phyloP scores from a whole-genome alignment of 2,113 vertebrate genomes.

The Pituophis catenifer region DNA sequence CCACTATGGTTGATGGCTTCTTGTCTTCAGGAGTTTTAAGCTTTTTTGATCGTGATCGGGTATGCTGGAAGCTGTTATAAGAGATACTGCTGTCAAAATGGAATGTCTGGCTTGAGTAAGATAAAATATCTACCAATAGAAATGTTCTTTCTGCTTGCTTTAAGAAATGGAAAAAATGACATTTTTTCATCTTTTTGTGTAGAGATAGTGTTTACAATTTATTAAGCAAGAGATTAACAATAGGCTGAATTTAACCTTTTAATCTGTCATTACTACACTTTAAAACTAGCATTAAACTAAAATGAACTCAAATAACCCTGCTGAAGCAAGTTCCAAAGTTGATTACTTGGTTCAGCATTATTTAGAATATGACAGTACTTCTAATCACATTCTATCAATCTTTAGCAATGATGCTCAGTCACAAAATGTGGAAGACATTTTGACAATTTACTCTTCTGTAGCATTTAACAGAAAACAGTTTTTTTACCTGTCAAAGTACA shows the following conservation, averaged over 20 bases:
- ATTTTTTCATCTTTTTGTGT: constrained; percentile 59
- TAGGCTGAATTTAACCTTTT: constrained; percentile 50
- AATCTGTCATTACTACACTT: constrained; percentile 46
- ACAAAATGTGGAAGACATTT: not conserved
- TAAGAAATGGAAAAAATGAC: constrained; percentile 53
- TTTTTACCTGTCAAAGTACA: not conserved
- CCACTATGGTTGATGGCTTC: constrained; percentile 65
- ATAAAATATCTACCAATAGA: constrained; percentile 61
- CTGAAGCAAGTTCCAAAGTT: constrained; percentile 29
- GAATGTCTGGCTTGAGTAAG: constrained; percentile 60
- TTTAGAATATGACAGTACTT: not conserved
- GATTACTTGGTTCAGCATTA: constrained; percentile 13
- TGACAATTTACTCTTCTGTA: not conserved
- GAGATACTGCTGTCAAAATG: constrained; percentile 65
- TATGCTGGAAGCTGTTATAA: constrained; percentile 73
- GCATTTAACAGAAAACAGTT: not conserved
- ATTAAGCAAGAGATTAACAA: constrained; percentile 58
- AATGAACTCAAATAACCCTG: constrained; percentile 42
- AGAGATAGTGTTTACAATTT: constrained; percentile 61
- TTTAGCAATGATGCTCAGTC: not conserved
- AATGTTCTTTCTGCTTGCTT: constrained; percentile 54
- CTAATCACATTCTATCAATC: constrained; percentile 8
- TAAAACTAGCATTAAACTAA: constrained; percentile 45
- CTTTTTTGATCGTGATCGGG: constrained; percentile 84
- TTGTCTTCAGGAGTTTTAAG: constrained; percentile 78